Percentiles rank a stretch among this genome's conserved stretches.
phyloP scores from a whole-genome alignment of 37 sponge, comb jelly and placozoan genomes.

The Halichondria panicea region DNA sequence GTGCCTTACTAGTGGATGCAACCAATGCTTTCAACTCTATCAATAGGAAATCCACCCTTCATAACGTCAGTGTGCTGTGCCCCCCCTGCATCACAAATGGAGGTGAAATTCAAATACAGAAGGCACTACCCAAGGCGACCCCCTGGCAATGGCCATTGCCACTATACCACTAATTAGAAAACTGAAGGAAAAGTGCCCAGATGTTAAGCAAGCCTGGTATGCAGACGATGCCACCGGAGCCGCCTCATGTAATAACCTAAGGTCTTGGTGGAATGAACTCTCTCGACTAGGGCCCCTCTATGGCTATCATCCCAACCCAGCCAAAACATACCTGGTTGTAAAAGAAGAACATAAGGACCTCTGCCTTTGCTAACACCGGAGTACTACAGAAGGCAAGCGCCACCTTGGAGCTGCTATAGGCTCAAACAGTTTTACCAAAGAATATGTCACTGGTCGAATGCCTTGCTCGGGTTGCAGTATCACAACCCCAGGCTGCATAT shows the following conservation, averaged over 20 bases:
- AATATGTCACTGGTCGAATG: too few relatives aligned
- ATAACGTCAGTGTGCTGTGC: constrained; percentile 29
- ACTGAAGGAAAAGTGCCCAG: not conserved
- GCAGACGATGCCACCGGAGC: constrained; percentile 61
- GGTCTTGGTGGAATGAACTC: constrained; percentile 31
- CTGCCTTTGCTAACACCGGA: constrained; percentile 41
- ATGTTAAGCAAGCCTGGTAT: constrained; percentile 54
- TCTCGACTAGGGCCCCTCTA: constrained; percentile 10
- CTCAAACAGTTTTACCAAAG: constrained; percentile 18
- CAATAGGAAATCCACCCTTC: constrained; percentile 43
- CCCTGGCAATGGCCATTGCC: constrained; percentile 54
- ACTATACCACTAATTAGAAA: constrained; percentile 20
- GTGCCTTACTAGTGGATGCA: constrained; percentile 56
- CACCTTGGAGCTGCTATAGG: constrained; percentile 60
- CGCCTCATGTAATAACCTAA: constrained; percentile 22
- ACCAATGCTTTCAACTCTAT: constrained; percentile 60
- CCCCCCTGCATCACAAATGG: constrained; percentile 6
- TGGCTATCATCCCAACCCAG: constrained; percentile 60
- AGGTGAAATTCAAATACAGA: not conserved
- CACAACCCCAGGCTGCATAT: constrained; percentile 49
- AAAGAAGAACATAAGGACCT: constrained; percentile 31
- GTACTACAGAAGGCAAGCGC: constrained; percentile 50
- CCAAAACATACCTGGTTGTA: constrained; percentile 56
- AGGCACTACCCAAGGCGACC: constrained; percentile 54
- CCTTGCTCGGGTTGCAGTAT: constrained; percentile 34